Evolutionary conservation across 2,888 invertebrate species (phyloP).

Genomic region (Brachyptera risi): DNA sequence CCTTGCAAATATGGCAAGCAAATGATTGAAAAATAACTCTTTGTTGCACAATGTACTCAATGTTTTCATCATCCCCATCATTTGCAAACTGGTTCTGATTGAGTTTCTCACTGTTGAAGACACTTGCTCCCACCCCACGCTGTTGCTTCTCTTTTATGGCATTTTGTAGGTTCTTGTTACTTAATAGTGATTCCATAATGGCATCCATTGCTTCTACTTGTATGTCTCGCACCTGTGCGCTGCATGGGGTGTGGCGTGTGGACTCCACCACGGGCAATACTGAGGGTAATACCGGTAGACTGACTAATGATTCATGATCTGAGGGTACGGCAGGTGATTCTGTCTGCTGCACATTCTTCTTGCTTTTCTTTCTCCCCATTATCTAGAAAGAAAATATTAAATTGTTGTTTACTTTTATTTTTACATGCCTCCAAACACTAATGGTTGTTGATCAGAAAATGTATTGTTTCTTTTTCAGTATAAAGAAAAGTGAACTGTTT

Average conservation of each 20-base stretch:
- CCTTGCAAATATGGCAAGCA: constrained; percentile 54
- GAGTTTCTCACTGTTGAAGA: constrained; percentile 8
- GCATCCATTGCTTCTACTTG: constrained; percentile 12
- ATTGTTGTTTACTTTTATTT: too few relatives aligned
- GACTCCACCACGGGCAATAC: not conserved
- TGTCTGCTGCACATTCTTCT: not conserved
- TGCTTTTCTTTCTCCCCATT: not conserved
- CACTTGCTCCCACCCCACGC: not conserved
- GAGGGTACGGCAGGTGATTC: too few relatives aligned
- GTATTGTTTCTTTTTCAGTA: too few relatives aligned
- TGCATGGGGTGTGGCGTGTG: not conserved
- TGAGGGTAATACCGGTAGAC: too few relatives aligned
- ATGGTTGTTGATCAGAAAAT: too few relatives aligned
- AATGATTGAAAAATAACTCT: constrained; percentile 59
- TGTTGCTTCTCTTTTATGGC: constrained; percentile 1
- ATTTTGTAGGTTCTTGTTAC: constrained; percentile 10
- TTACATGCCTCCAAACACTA: too few relatives aligned
- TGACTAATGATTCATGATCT: too few relatives aligned
- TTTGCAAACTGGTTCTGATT: not conserved
- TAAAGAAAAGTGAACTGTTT: too few relatives aligned
- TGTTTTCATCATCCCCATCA: constrained; percentile 49
- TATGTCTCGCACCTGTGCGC: not conserved
- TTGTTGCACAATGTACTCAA: constrained; percentile 62
- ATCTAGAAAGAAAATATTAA: too few relatives aligned
- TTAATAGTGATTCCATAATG: constrained; percentile 3